Evolutionary conservation across 2,113 vertebrate species (phyloP), one percentile per base, ranked within the genome.

Genomic region (Chrysochloris asiatica): DNA sequence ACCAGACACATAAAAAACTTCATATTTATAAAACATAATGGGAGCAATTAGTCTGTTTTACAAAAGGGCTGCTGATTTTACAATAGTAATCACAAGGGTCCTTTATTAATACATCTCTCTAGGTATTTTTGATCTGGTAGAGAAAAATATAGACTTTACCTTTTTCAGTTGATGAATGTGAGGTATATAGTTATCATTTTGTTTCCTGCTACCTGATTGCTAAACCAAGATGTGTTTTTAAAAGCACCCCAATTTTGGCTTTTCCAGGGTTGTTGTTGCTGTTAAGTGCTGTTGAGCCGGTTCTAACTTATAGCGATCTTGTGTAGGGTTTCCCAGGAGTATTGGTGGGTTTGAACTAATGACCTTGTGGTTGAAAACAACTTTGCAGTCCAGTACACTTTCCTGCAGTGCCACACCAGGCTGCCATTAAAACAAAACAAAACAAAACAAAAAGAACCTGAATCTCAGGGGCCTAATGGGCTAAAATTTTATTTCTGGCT

Each of bases 31-130:
- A 93, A 95, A 59, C 17, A 83, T 3, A 73, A 59, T 4, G 50
- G 26, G 6, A 24, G 21, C 5, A 36, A 65, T 87, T 81, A 91
- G 19, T 80, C 28, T 73, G 63, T 83, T 45, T 93, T 71, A 82
- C 1, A 41, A 86, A 94, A 80, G 24, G 61, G 47, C 10, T 59
- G 93, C 88, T 88, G n/a, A 77, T 41, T 89, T 65, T 77, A 38
- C 2, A 36, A 33, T 38, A 48, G 71, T 78, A n/a, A 61, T 21
- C 30, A 24, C 38, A 63, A 21, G 11, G 2, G 5, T 63, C 26
- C 38, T 90, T 79, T 85, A 73, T 71, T 65, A 21, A 22, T 75
- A 52, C n/a, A n/a, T n/a, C n/a, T n/a, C 84, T 88, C 65, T 78
- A 38, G 13, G 26, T 75, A 16, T 1, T 92, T 78, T 22, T 33